These are phyloP conservation scores for Limnodromus scolopaceus DNA, from an alignment of 2,797 vertebrate species.

Conservation along the genomic window DNA sequence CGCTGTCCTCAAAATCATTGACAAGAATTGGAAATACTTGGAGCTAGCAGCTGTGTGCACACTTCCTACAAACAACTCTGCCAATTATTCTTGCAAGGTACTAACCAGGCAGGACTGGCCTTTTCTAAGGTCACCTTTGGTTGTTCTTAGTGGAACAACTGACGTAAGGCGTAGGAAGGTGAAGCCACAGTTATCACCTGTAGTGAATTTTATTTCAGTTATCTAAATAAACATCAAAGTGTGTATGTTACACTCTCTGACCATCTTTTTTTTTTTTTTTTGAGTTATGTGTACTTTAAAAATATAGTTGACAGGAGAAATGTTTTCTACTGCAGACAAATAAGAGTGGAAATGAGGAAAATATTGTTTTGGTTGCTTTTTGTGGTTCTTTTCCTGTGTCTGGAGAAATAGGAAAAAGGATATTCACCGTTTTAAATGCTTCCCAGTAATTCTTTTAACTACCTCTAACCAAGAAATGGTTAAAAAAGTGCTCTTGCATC, in stretches of 20 bases:
- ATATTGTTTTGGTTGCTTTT: background rate
- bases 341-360: background rate
- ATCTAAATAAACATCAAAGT: background rate
- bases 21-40: background rate
- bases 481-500: background rate
- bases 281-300: background rate
- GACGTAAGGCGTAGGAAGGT: background rate
- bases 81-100: background rate
- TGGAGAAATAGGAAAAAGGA: background rate
- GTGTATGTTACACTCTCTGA: background rate
- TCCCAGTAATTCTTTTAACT: background rate
- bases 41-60: background rate
- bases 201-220: background rate
- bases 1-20: background rate
- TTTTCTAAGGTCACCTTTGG: background rate
- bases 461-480: background rate
- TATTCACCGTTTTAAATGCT: background rate
- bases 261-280: background rate
- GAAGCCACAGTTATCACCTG: background rate
- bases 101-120: background rate
- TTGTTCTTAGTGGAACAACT: background rate
- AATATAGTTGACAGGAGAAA: background rate
- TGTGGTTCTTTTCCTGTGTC: background rate
- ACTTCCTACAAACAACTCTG: background rate
- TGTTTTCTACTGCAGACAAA: background rate